Percentiles rank a stretch among this genome's conserved stretches.
phyloP scores from a whole-genome alignment of 2,113 vertebrate species.

The Oncorhynchus nerka region DNA sequence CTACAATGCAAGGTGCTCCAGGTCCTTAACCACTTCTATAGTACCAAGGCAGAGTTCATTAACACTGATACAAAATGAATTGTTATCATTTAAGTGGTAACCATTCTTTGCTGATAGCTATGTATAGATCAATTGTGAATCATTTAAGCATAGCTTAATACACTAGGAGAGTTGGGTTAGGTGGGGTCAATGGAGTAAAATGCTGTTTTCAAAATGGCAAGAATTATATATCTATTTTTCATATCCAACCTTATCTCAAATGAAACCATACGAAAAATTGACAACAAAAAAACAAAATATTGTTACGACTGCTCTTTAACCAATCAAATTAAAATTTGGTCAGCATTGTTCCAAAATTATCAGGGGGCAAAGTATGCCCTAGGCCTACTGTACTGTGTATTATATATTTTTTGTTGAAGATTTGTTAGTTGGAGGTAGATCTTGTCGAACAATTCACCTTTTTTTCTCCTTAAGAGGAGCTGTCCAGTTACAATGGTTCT shows the following conservation, averaged over 20 bases:
- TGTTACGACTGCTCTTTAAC: too few relatives aligned
- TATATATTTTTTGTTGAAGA: too few relatives aligned
- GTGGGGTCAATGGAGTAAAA: slow-evolving; percentile 6
- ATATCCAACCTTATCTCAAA: not conserved
- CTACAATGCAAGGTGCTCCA: slow-evolving; percentile 38
- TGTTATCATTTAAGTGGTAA: slow-evolving; percentile 38
- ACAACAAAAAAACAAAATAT: too few relatives aligned
- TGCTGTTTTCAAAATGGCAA: not conserved
- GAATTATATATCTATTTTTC: not conserved
- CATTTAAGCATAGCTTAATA: slow-evolving; percentile 12
- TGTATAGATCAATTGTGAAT: slow-evolving; percentile 23
- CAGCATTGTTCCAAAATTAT: too few relatives aligned
- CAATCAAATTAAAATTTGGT: too few relatives aligned
- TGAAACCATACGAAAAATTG: not conserved
- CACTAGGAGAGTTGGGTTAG: slow-evolving; percentile 14
- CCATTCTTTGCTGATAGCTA: slow-evolving; percentile 13
- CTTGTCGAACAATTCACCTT: too few relatives aligned
- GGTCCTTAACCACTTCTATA: slow-evolving; percentile 20
- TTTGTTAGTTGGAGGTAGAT: too few relatives aligned
- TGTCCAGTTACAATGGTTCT: too few relatives aligned
- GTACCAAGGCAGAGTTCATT: slow-evolving; percentile 25
- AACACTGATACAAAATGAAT: slow-evolving; percentile 35
- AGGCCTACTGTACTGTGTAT: too few relatives aligned
- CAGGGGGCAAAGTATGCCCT: too few relatives aligned
- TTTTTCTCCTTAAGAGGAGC: too few relatives aligned